A percentile compares a stretch with the other conserved stretches of the same genome.
These are phyloP conservation scores for Chloropsis hardwickii DNA, from an alignment of 2,113 vertebrate genomes.

Conservation along the genomic window DNA sequence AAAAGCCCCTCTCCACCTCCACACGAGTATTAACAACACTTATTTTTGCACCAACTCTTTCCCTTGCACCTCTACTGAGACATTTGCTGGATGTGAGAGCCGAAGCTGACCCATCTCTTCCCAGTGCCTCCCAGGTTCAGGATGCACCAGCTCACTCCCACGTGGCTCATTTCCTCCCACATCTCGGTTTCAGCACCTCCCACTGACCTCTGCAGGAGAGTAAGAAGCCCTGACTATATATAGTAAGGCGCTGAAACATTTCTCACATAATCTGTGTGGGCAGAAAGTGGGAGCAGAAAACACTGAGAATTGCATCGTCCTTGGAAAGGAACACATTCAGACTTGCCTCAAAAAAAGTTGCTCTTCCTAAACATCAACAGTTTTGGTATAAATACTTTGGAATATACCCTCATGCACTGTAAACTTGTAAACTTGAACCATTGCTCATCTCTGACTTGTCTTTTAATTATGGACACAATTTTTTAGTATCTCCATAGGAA, in stretches of 20 bases:
- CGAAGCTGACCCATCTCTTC: neutral
- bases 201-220: neutral
- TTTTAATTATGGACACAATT: neutral
- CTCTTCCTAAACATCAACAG: neutral
- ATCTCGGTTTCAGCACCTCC: constrained; percentile 5
- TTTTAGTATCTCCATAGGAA: neutral
- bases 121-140: neutral
- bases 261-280: neutral
- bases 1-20: neutral
- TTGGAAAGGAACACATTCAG: neutral
- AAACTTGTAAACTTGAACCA: neutral
- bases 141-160: neutral
- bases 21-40: neutral
- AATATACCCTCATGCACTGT: neutral
- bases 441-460: neutral
- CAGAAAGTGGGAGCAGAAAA: neutral
- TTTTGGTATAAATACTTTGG: neutral
- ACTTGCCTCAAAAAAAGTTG: neutral
- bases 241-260: neutral
- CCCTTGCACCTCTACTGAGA: neutral
- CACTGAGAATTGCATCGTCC: neutral
- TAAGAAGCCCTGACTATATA: constrained; percentile 3
- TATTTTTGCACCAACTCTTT: neutral
- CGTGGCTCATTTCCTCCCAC: neutral
- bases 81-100: neutral